These are phyloP conservation scores for Dione vanillae DNA, from an alignment of 2,888 invertebrate species.

Conservation along the genomic window DNA sequence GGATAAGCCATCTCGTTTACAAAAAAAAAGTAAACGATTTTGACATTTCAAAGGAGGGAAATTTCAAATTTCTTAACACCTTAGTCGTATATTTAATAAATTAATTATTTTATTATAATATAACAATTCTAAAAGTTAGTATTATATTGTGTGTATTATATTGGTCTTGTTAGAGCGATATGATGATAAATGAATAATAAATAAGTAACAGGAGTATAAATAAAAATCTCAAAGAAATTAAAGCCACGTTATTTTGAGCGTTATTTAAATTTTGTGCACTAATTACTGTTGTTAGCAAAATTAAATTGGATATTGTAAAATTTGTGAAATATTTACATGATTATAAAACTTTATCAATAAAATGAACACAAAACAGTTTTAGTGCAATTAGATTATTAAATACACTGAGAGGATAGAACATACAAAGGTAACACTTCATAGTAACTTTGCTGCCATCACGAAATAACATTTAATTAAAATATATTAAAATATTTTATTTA, in stretches of 20 bases:
- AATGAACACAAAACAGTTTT: slow-evolving; percentile 20
- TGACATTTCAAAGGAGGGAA: slow-evolving; percentile 20
- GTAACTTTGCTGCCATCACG: slow-evolving; percentile 6
- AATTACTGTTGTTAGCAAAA: not conserved
- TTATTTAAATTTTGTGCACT: slow-evolving; percentile 1
- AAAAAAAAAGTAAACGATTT: slow-evolving; percentile 11
- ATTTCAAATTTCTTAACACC: slow-evolving; percentile 9
- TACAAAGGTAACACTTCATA: not conserved
- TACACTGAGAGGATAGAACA: slow-evolving; percentile 9
- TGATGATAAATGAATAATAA: not conserved
- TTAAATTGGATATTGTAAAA: not conserved
- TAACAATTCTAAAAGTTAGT: slow-evolving; percentile 22
- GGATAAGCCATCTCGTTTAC: slow-evolving; percentile 7
- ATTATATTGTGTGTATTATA: slow-evolving; percentile 2
- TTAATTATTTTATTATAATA: slow-evolving; percentile 6
- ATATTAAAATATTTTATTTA: not conserved
- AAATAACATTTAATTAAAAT: slow-evolving; percentile 11
- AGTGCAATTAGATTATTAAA: not conserved
- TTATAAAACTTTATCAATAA: slow-evolving; percentile 1
- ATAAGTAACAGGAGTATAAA: not conserved
- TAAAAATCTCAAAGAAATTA: slow-evolving; percentile 1
- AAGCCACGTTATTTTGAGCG: slow-evolving; percentile 18
- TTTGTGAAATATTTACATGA: not conserved
- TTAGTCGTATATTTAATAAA: slow-evolving; percentile 7
- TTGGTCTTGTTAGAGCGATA: slow-evolving; percentile 21